Evolutionary conservation across 2,888 invertebrate genomes (phyloP), one percentile per base, ranked within the genome.

Genomic region (Rutpela maculata): DNA sequence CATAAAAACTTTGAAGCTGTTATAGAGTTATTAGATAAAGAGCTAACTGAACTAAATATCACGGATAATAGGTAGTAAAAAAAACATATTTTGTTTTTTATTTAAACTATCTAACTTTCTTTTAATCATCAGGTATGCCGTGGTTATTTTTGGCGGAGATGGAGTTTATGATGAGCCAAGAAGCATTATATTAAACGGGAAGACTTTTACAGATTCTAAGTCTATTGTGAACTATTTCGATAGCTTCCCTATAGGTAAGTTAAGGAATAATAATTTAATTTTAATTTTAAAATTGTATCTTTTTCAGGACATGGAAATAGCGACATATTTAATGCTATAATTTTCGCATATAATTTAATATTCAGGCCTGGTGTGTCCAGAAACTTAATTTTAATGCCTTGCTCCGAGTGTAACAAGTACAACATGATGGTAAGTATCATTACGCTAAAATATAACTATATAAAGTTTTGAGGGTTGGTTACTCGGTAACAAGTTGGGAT

Each of bases 311-410:
- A 91, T 82, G 93, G 93, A 50, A 93, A 90, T 85, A 90, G 91
- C 59, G 96, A 96, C 87, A 93, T 96, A 82, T 95, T 96, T 87
- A 93, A 92, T 43, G 97, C 96, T 10, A 92, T 97, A 15, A 93
- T 93, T 66, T 94, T 93, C 86, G 95, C 96, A 17, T 93, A 95
- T 0, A 91, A 92, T 77, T 90, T 97, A 65, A 93, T 95, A 76
- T 97, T 95, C 91, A 92, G 97, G 43, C 93, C 96, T 1, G 98
- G 95, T 0, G 96, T 95, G 26, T 95, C 97, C 0, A 95, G 96
- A 87, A 95, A 95, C 3, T 93, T 98, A 80, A 91, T 98, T 78
- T 90, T 98, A 59, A 87, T 98, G 86, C 95, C 96, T 0, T 98
- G 97, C 89, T 93, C 94, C 12, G 92, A 92, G 71, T 97, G 97